Evolutionary conservation across 92 coral and sea anemone genomes (phyloP).

Genomic region (Micromussa lordhowensis): DNA sequence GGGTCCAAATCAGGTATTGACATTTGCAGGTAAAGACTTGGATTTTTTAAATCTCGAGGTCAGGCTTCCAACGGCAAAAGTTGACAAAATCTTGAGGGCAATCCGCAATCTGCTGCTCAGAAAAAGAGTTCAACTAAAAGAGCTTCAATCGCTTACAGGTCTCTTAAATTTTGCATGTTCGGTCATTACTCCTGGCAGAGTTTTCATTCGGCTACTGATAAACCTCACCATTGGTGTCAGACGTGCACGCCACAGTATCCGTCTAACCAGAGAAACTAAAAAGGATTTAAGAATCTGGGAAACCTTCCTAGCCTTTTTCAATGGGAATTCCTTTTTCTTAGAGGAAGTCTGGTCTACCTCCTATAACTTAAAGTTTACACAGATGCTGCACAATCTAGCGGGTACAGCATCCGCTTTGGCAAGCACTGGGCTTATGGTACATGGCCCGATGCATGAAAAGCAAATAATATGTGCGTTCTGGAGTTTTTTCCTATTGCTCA

Average conservation of each 20-base stretch:
- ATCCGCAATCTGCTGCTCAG: slow-evolving; percentile 37
- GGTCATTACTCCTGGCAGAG: too few relatives aligned
- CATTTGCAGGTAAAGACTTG: slow-evolving; percentile 58
- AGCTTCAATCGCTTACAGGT: slow-evolving; percentile 61
- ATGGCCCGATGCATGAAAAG: slow-evolving; percentile 55
- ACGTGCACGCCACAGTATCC: slow-evolving; percentile 33
- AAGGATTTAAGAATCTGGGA: too few relatives aligned
- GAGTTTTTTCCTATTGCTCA: slow-evolving; percentile 59
- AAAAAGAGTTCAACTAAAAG: slow-evolving; percentile 57
- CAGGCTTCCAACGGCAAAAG: slow-evolving; percentile 64
- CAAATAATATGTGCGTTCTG: slow-evolving; percentile 39
- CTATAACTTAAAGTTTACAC: slow-evolving; percentile 11
- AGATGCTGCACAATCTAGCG: slow-evolving; percentile 27
- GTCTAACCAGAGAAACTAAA: too few relatives aligned
- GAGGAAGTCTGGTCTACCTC: slow-evolving; percentile 58
- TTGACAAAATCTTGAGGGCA: slow-evolving; percentile 42
- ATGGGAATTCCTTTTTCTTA: too few relatives aligned
- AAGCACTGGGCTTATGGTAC: slow-evolving; percentile 46
- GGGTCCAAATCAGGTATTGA: slow-evolving; percentile 41
- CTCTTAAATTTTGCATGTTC: too few relatives aligned
- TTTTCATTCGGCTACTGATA: slow-evolving; percentile 56
- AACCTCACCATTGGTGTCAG: slow-evolving; percentile 52
- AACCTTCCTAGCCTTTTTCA: too few relatives aligned
- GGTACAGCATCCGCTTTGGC: slow-evolving; percentile 28
- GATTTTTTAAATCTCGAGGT: slow-evolving; percentile 54